Conservation (phyloP, 2,888 invertebrate genomes). For the Lasioglossum zephyrum region DNA sequence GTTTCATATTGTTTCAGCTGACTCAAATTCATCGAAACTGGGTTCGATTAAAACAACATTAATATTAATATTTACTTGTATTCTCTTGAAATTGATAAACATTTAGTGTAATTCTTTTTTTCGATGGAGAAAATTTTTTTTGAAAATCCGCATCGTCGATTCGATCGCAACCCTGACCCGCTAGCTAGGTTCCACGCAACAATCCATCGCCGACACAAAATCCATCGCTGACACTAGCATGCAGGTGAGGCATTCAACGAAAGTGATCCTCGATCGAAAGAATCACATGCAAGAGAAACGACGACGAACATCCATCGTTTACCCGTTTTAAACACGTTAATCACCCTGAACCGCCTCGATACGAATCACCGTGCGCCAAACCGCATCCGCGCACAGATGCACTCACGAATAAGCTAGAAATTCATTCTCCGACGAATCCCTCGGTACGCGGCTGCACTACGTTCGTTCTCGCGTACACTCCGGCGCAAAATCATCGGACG, state of each 20-base stretch:
- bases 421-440: slow-evolving; percentile 1
- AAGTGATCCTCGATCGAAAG: background rate
- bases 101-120: no score
- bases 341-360: background rate
- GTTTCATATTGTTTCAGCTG: background rate
- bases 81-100: no score
- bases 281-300: background rate
- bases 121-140: no score
- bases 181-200: background rate
- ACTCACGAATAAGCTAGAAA: slow-evolving; percentile 13
- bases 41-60: background rate
- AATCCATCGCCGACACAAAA: background rate
- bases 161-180: background rate
- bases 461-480: slow-evolving; percentile 4
- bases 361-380: background rate
- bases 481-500: background rate
- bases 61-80: no score
- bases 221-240: slow-evolving; percentile 1
- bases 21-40: background rate
- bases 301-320: background rate
- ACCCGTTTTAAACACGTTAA: background rate
- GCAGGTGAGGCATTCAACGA: slow-evolving; percentile 1
- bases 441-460: slow-evolving; percentile 1
- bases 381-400: slow-evolving; percentile 8
- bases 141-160: background rate